Evolutionary conservation across 53 echinoderm and acorn worm genomes (phyloP), one percentile per base, ranked within the genome.

Genomic region (Arbacia lixula): DNA sequence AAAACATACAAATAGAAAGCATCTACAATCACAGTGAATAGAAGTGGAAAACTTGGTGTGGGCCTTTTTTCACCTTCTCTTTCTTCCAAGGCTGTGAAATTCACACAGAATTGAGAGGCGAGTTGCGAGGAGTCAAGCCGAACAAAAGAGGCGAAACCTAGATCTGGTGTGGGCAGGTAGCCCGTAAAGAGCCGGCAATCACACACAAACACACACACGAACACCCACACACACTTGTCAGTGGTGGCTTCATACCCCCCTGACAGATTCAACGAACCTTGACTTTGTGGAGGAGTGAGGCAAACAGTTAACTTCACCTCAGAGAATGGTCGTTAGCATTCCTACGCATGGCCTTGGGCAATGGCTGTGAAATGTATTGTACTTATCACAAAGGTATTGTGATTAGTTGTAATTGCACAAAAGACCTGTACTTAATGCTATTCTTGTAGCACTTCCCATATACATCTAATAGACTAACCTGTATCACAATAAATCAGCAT

Each of bases 131-230:
- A 38, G 37, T 21, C 36, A 66, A 66, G 21, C 66, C 36, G 19
- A 66, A 66, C 37, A 66, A n/a, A 66, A 17, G 25, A 25, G 29
- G 25, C 58, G n/a, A 25, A 25, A 32, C 33, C 63, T 63, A 63
- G 14, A 63, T 66, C n/a, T 66, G 66, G 21, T 66, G 66, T n/a
- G n/a, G 20, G 38, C 66, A 37, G 20, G 9, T 38, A 21, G n/a
- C 38, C 38, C 66, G 36, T 66, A 66, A 36, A 36, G 66, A n/a
- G n/a, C n/a, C 66, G 36, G 38, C 66, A 66, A 36, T 38, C 38
- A 37, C 66, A 66, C 66, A 66, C 66, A 66, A 66, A 66, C 66
- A n/a, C n/a, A n/a, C n/a, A n/a, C n/a, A n/a, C n/a, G n/a, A n/a
- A n/a, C n/a, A n/a, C n/a, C n/a, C n/a, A n/a, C n/a, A n/a, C n/a